Evolutionary conservation across 2,113 vertebrate genomes (phyloP).

Genomic region (Sisor rabdophorus): DNA sequence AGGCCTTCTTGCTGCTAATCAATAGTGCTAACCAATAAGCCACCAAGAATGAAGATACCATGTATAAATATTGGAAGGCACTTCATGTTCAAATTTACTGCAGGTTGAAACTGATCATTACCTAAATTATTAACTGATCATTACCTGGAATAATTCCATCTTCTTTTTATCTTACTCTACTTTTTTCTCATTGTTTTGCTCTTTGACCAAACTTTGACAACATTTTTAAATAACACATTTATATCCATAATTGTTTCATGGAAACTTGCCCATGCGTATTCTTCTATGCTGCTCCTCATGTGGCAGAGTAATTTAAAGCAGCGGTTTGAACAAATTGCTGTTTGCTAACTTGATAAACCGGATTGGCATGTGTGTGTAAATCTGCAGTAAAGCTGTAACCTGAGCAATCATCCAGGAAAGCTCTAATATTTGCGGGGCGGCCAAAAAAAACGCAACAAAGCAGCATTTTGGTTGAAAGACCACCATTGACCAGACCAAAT

Average conservation of each 20-base stretch:
- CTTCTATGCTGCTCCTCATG: not conserved
- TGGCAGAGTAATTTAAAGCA: not conserved
- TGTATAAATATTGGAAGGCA: not conserved
- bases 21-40: too few relatives aligned
- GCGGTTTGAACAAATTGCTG: not conserved
- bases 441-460: not conserved
- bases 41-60: not conserved
- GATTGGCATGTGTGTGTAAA: not conserved
- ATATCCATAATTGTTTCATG: not conserved
- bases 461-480: slow-evolving; percentile 4
- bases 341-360: slow-evolving; percentile 17
- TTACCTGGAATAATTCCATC: too few relatives aligned
- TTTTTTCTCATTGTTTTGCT: not conserved
- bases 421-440: not conserved
- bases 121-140: not conserved
- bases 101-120: not conserved
- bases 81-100: not conserved
- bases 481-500: not conserved
- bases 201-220: not conserved
- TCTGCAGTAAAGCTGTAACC: not conserved
- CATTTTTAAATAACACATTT: not conserved
- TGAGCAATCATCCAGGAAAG: not conserved
- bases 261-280: not conserved
- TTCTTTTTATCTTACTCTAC: too few relatives aligned
- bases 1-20: not conserved